Percentiles rank a stretch among this genome's conserved stretches.
These are phyloP conservation scores for Ypsolopha sequella DNA, from an alignment of 2,888 invertebrate genomes.

Conservation along the genomic window DNA sequence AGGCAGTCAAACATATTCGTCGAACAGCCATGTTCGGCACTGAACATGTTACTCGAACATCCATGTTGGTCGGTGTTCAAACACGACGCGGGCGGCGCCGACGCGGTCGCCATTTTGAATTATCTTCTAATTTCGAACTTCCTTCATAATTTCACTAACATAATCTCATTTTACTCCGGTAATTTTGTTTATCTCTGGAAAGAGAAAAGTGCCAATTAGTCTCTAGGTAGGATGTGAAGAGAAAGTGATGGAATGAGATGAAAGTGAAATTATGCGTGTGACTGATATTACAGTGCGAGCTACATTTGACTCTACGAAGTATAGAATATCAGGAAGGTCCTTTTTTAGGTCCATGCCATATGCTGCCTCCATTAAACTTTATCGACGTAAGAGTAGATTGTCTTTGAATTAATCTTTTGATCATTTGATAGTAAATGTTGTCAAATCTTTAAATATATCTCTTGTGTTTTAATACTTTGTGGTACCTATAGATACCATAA, in stretches of 20 bases:
- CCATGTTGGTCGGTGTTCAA: slow-evolving; percentile 51
- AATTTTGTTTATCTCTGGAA: slow-evolving; percentile 40
- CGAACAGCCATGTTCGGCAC: slow-evolving; percentile 57
- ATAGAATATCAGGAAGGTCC: too few species aligned
- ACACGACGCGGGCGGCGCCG: slow-evolving; percentile 46
- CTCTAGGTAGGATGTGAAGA: slow-evolving; percentile 17
- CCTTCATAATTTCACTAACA: slow-evolving; percentile 30
- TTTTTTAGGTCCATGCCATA: too few species aligned
- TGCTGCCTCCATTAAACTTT: too few species aligned
- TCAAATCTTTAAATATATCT: too few species aligned
- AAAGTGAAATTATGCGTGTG: slow-evolving; percentile 34
- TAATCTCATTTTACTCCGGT: slow-evolving; percentile 13
- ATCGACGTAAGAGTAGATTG: too few species aligned
- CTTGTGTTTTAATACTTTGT: too few species aligned
- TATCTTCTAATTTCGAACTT: slow-evolving; percentile 15
- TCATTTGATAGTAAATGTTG: too few species aligned
- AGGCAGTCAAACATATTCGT: slow-evolving; percentile 52
- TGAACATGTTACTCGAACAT: slow-evolving; percentile 51
- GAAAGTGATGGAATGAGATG: slow-evolving; percentile 24
- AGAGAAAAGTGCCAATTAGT: slow-evolving; percentile 47
- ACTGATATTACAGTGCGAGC: slow-evolving; percentile 3
- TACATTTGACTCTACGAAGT: background rate
- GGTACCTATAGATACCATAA: too few species aligned
- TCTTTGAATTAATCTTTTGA: too few species aligned
- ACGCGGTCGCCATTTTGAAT: slow-evolving; percentile 34